Conservation (phyloP, 2,797 vertebrate genomes). For the Ceryle rudis region DNA sequence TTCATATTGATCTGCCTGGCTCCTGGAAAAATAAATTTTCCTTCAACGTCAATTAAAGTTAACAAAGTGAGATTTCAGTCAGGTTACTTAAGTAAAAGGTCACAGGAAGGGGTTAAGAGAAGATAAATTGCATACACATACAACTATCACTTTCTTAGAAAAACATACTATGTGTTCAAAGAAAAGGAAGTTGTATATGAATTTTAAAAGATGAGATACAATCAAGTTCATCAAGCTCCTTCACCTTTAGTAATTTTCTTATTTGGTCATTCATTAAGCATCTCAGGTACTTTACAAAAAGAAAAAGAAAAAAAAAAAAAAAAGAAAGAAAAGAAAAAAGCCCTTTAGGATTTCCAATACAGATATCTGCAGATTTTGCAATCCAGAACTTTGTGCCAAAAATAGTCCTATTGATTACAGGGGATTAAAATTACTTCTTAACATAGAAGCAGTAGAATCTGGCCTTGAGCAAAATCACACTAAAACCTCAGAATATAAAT, state of each 20-base stretch:
- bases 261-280: not conserved
- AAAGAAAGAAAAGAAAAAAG: not conserved
- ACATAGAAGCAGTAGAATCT: not conserved
- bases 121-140: not conserved
- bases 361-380: not conserved
- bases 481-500: slow-evolving; percentile 8
- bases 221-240: not conserved
- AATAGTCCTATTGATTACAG: slow-evolving; percentile 15
- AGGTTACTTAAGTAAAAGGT: slow-evolving; percentile 51
- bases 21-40: slow-evolving; percentile 49
- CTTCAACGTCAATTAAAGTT: slow-evolving; percentile 65
- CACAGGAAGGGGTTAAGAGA: slow-evolving; percentile 3
- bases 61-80: slow-evolving; percentile 55
- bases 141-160: not conserved
- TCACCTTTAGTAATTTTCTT: not conserved
- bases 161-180: not conserved
- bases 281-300: not conserved
- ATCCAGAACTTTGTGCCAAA: slow-evolving; percentile 12
- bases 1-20: slow-evolving; percentile 38
- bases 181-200: not conserved
- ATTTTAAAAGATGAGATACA: not conserved
- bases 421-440: slow-evolving; percentile 48
- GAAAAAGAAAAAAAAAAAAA: too few relatives aligned
- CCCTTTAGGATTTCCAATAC: not conserved
- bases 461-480: slow-evolving; percentile 32